Evolutionary conservation across 2,113 vertebrate species (phyloP).

Genomic region (Ptyas mucosa): DNA sequence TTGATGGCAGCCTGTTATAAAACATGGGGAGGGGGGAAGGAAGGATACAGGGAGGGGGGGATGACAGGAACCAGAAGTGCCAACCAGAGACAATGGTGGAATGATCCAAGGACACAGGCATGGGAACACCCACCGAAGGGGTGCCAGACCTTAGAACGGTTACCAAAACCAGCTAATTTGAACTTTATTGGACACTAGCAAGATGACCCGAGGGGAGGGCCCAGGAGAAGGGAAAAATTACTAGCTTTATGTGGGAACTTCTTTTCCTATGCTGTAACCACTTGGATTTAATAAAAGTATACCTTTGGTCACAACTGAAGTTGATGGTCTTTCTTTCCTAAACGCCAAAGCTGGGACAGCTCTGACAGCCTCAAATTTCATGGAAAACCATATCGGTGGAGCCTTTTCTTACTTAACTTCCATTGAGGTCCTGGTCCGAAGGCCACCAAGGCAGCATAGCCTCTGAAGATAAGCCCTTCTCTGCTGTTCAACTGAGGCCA

Average conservation of each 20-base stretch:
- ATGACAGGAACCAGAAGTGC: background rate
- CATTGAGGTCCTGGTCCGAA: background rate
- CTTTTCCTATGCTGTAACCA: too few relatives aligned
- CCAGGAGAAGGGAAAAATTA: background rate
- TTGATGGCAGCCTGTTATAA: background rate
- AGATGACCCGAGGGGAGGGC: background rate
- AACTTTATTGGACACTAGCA: background rate
- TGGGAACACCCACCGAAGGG: background rate
- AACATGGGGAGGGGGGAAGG: background rate
- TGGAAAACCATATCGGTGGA: too few relatives aligned
- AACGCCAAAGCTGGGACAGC: too few relatives aligned
- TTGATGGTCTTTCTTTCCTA: too few relatives aligned
- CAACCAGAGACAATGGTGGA: background rate
- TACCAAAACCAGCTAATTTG: background rate
- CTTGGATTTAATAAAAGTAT: too few relatives aligned
- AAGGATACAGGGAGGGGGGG: background rate
- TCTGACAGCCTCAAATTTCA: too few relatives aligned
- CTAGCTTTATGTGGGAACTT: background rate
- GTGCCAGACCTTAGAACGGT: background rate
- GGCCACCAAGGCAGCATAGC: too few relatives aligned
- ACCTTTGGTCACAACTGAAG: too few relatives aligned
- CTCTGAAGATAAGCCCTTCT: background rate
- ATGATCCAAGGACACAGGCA: background rate
- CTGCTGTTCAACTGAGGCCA: background rate
- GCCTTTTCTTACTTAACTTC: background rate